Evolutionary conservation across 2,113 vertebrate species (phyloP), one percentile per base, ranked within the genome.

Genomic region (Oryzias woworae): DNA sequence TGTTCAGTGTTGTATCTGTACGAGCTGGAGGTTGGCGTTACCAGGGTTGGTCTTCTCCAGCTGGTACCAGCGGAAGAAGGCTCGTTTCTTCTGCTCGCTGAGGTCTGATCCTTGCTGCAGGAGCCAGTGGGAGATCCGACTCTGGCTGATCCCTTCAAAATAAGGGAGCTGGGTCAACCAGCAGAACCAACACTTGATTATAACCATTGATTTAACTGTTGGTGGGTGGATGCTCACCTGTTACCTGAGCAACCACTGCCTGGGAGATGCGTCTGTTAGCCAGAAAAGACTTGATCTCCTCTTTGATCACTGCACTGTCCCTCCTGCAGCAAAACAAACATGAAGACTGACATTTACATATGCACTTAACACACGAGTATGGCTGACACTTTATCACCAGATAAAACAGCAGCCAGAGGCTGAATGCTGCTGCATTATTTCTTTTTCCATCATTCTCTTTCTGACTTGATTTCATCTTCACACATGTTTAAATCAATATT

Each of bases 21-120:
- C 31, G 15, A 45, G 51, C 31, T 41, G 59, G 43, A 59, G 18
- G 22, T 6, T 41, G 57, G 8, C 0, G 3, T 81, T 94, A 99
- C 97, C 97, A 42, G 97, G 97, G 79, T 92, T 98, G 73, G 92
- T 95, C 91, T 98, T 98, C 92, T 99, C 97, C 84, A 98, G 93
- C 82, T 98, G 96, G 91, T 99, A 98, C 97, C 97, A 99, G 81
- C 97, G 92, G 83, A 96, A 98, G 92, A 99, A 98, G 36, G 96
- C 97, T 85, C 97, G 92, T 88, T 99, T 98, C 94, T 99, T 98
- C 84, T 98, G 96, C 67, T 99, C 97, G 26, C 96, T 98, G 78
- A 99, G 91, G 88, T 98, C 97, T 0, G 96, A 98, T 10, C 97
- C 97, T 90, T 98, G 97, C 85, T 98, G 97, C 55, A 99, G 89